These are phyloP conservation scores for Liopterus haemorrhoidalis DNA, from an alignment of 2,888 invertebrate species.

Conservation along the genomic window DNA sequence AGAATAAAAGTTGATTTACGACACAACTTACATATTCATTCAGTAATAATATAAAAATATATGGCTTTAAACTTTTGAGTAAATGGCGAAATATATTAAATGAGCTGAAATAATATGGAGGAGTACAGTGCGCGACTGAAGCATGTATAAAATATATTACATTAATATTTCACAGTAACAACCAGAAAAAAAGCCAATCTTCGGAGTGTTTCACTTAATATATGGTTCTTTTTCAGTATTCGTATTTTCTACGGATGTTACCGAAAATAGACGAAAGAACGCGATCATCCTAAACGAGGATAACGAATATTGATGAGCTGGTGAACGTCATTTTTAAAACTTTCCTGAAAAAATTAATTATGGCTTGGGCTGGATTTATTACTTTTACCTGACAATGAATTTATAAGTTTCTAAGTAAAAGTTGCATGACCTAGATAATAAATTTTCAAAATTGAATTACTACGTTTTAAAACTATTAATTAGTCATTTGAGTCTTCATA, in stretches of 20 bases:
- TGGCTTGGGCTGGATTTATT: constrained; percentile 13
- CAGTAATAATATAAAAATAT: too few relatives aligned
- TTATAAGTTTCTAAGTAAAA: too few relatives aligned
- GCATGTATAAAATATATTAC: constrained; percentile 22
- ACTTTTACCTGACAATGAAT: constrained; percentile 8
- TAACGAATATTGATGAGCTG: constrained; percentile 16
- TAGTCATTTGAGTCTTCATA: too few relatives aligned
- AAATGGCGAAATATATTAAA: constrained; percentile 17
- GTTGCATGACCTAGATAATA: too few relatives aligned
- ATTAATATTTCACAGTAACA: constrained; percentile 22
- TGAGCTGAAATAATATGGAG: constrained; percentile 14
- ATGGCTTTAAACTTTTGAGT: too few relatives aligned
- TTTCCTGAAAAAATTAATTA: constrained; percentile 12
- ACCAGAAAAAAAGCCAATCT: constrained; percentile 20
- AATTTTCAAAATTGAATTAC: too few relatives aligned
- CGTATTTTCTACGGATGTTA: constrained; percentile 14
- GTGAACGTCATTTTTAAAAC: constrained; percentile 6
- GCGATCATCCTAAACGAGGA: neutral
- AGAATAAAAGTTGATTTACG: too few relatives aligned
- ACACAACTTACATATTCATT: too few relatives aligned
- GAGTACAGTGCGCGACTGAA: constrained; percentile 2
- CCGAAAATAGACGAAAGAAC: neutral
- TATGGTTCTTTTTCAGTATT: constrained; percentile 22
- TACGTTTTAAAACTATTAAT: too few relatives aligned
- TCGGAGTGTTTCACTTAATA: constrained; percentile 23